Evolutionary conservation across 2,888 invertebrate species (phyloP).

Genomic region (Ceriagrion tenellum): DNA sequence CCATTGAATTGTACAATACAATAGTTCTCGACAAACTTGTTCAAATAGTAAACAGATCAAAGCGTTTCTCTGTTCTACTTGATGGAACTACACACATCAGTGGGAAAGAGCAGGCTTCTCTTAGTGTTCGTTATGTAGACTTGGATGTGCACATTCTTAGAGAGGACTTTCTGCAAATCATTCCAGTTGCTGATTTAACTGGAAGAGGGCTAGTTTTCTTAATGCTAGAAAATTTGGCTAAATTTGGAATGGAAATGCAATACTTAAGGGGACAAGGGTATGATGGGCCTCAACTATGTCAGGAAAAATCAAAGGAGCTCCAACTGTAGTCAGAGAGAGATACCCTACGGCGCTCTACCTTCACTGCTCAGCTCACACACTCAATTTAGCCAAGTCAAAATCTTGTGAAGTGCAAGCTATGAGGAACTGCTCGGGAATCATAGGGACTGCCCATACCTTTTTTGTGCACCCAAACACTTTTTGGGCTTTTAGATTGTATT

Average conservation of each 20-base stretch:
- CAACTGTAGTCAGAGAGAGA: neutral
- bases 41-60: neutral
- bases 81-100: neutral
- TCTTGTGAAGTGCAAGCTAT: neutral
- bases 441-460: neutral
- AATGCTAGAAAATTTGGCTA: neutral
- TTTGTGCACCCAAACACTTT: neutral
- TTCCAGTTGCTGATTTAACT: neutral
- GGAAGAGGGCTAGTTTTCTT: neutral
- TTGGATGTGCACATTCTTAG: neutral
- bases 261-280: slow-evolving; percentile 5
- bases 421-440: neutral
- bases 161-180: neutral
- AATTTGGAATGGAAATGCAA: neutral
- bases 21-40: neutral
- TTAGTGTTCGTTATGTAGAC: neutral
- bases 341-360: neutral
- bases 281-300: neutral
- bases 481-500: no score
- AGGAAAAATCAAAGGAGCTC: neutral
- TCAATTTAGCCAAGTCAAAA: slow-evolving; percentile 19
- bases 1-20: neutral
- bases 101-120: neutral
- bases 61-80: neutral
- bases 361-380: neutral